phyloP scores from a whole-genome alignment of 1,140 invertebrate genomes.

The Stegodyphus mimosarum region DNA sequence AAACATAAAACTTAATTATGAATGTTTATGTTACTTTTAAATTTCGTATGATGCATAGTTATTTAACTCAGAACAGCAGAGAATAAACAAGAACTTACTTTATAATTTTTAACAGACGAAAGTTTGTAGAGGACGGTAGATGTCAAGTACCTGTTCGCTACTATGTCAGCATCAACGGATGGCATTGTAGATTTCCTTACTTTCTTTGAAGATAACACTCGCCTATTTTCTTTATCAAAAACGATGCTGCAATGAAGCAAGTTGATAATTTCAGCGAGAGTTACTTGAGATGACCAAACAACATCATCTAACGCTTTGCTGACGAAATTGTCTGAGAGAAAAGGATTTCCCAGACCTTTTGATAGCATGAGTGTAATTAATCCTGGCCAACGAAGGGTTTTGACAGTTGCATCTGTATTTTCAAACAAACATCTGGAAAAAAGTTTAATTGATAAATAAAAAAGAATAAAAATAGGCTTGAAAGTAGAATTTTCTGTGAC shows the following conservation, averaged over 20 bases:
- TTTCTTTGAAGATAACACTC: constrained; percentile 1
- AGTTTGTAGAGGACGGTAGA: constrained; percentile 4
- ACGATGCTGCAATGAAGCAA: constrained; percentile 25
- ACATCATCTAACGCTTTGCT: constrained; percentile 39
- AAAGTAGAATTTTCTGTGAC: neutral
- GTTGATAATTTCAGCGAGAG: constrained; percentile 37
- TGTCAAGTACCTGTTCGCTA: constrained; percentile 28
- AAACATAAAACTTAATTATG: too few relatives aligned
- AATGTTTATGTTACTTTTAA: too few relatives aligned
- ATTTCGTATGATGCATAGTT: too few relatives aligned
- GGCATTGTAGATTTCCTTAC: neutral
- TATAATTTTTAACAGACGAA: constrained; percentile 22
- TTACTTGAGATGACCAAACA: constrained; percentile 36
- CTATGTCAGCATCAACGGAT: neutral
- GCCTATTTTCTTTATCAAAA: constrained; percentile 32
- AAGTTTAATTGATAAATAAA: neutral
- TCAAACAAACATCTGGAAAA: constrained; percentile 20
- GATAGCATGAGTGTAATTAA: constrained; percentile 27
- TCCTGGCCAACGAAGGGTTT: constrained; percentile 31
- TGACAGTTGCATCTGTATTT: constrained; percentile 8
- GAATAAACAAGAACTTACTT: neutral
- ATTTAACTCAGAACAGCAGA: too few relatives aligned
- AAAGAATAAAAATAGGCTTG: neutral
- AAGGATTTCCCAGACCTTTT: constrained; percentile 19
- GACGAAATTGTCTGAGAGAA: constrained; percentile 26